Evolutionary conservation across 2,888 invertebrate species (phyloP).

Genomic region (Oscheius sp.): DNA sequence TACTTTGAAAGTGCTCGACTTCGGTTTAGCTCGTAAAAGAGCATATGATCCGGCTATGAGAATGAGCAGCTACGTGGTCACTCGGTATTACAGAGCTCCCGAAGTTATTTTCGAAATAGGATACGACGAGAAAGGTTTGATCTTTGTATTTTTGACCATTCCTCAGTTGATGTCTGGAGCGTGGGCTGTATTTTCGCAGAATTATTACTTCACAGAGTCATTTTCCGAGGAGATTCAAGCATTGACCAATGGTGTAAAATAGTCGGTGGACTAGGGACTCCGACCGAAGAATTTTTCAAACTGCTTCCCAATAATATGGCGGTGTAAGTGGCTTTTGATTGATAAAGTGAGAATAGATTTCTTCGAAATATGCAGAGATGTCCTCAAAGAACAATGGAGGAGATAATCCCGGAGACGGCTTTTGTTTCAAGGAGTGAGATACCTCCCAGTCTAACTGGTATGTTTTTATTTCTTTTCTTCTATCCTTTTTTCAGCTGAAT

Average conservation of each 20-base stretch:
- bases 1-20: constrained; percentile 97
- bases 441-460: constrained; percentile 39
- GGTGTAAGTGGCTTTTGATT: constrained; percentile 26
- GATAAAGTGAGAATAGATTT: constrained; percentile 14
- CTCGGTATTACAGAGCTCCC: constrained; percentile 93
- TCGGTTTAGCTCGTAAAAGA: constrained; percentile 93
- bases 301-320: constrained; percentile 59
- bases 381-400: constrained; percentile 14
- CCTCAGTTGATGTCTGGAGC: constrained; percentile 66
- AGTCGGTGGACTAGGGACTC: constrained; percentile 61
- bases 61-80: constrained; percentile 91
- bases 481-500: constrained; percentile 10
- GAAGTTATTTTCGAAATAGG: constrained; percentile 87
- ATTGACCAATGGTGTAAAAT: constrained; percentile 71
- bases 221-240: constrained; percentile 87
- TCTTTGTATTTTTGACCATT: not conserved
- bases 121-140: constrained; percentile 86
- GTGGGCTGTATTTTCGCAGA: constrained; percentile 94
- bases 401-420: constrained; percentile 31
- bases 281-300: constrained; percentile 48
- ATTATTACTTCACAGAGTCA: constrained; percentile 96
- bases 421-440: constrained; percentile 32
- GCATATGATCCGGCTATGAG: constrained; percentile 82
- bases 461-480: not conserved
- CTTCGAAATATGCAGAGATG: constrained; percentile 26